A percentile compares a stretch with the other conserved stretches of the same genome.
phyloP scores from a whole-genome alignment of 37 sponge, comb jelly and placozoan species.

The Lycopodina hypogea region DNA sequence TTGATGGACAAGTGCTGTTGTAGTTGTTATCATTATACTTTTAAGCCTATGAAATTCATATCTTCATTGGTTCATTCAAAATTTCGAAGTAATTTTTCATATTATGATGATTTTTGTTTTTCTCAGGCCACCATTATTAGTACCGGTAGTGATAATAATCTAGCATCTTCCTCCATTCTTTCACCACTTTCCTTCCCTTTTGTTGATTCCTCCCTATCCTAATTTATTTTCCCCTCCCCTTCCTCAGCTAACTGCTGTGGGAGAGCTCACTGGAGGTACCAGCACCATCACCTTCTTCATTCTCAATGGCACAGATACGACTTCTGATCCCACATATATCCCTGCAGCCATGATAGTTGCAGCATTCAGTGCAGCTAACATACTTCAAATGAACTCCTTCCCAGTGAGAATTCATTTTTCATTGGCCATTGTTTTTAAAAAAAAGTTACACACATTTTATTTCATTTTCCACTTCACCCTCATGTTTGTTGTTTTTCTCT shows the following conservation, averaged over 20 bases:
- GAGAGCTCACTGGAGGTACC: background rate
- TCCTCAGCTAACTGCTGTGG: conserved; percentile 6
- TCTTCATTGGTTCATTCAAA: too few species aligned
- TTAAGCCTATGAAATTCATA: too few species aligned
- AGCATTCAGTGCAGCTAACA: background rate
- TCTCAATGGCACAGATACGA: conserved; percentile 5
- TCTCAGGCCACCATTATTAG: too few species aligned
- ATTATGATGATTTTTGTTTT: too few species aligned
- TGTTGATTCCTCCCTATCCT: background rate
- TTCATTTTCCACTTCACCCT: too few species aligned
- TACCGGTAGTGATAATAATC: too few species aligned
- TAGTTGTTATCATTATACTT: too few species aligned
- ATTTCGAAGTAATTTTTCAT: too few species aligned
- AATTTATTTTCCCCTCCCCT: background rate
- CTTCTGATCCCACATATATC: background rate
- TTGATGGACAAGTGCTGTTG: too few species aligned
- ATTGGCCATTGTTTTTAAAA: background rate
- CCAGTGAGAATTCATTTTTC: conserved; percentile 1
- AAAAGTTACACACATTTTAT: too few species aligned
- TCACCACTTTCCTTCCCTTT: background rate
- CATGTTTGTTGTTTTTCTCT: too few species aligned
- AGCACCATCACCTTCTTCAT: conserved; percentile 22
- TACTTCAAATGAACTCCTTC: conserved; percentile 3
- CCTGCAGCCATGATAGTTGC: background rate
- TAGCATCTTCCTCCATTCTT: background rate